Evolutionary conservation across 2,888 invertebrate genomes (phyloP), one percentile per base, ranked within the genome.

Genomic region (Chloromyia formosa): DNA sequence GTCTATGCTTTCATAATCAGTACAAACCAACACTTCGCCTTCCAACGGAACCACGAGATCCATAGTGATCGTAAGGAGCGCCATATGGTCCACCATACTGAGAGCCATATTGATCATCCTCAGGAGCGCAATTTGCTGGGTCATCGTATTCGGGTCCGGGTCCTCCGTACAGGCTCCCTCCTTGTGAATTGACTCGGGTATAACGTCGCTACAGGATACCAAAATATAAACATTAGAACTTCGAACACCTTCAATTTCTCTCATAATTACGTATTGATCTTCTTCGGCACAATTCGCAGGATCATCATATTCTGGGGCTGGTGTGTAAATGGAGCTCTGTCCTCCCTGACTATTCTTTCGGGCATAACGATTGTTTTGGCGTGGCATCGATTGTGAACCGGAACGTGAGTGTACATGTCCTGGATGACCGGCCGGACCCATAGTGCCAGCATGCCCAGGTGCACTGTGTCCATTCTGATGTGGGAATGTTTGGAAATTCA

Each of bases 251-350:
- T 35, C 7, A 4, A 35, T 35, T 35, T 23, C 16, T 49, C 85
- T 86, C 27, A 35, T 35, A 35, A 35, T 35, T 83, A 90, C 95
- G 86, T 95, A 95, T 87, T 94, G 95, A 86, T 95, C 95, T 83
- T 95, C 95, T 79, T 94, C 94, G 79, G 94, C 94, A 84, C 94
- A 95, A 82, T 95, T 95, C 75, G 96, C 95, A 58, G 96, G 96
- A 85, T 96, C 95, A 86, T 96, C 96, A 85, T 95, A 96, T 86
- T 95, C 95, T 75, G 95, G 95, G 42, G 93, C 92, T 77, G 92
- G 92, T 40, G 92, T 91, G 83, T 93, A 93, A 84, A 93, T 92
- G 80, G 92, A 93, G 80, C 94, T 94, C 81, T 92, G 92, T 80
- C 94, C 94, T 84, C 91, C 93, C 80, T 93, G 91, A 10, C 93